Percentiles rank a stretch among this genome's conserved stretches.
phyloP scores from a whole-genome alignment of 1,140 invertebrate genomes.

The Cotesia chilonis region DNA sequence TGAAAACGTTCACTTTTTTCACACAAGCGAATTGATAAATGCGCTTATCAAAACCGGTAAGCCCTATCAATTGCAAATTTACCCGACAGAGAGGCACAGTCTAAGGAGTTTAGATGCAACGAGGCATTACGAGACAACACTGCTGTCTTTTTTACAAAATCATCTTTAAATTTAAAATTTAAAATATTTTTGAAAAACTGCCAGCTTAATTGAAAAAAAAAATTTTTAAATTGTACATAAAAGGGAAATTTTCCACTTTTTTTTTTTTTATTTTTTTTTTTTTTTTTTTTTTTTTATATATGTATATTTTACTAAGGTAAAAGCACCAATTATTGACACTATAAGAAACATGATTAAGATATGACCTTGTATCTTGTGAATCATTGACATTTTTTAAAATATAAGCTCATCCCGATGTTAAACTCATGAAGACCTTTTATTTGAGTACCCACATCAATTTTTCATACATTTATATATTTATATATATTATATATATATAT shows the following conservation, averaged over 20 bases:
- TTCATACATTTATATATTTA: too few species aligned
- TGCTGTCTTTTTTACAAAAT: conserved; percentile 92
- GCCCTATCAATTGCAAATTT: conserved; percentile 89
- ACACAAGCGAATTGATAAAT: conserved; percentile 91
- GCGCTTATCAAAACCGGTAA: conserved; percentile 91
- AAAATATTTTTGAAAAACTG: not conserved
- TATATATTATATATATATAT: too few species aligned
- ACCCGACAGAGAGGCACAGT: conserved; percentile 94
- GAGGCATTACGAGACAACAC: conserved; percentile 94
- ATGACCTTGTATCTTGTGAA: too few species aligned
- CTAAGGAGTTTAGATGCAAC: conserved; percentile 90
- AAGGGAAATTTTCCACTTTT: not conserved
- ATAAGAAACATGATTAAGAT: too few species aligned
- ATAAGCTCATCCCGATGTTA: too few species aligned
- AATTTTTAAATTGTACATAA: not conserved
- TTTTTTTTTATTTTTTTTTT: not conserved
- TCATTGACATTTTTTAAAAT: too few species aligned
- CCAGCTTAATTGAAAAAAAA: too few species aligned
- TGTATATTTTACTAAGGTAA: too few species aligned
- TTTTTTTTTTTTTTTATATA: too few species aligned
- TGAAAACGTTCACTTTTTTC: conserved; percentile 99
- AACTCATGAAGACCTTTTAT: too few species aligned
- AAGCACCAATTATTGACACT: too few species aligned
- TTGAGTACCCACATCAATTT: too few species aligned
- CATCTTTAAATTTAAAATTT: conserved; percentile 63